Evolutionary conservation across 2,797 vertebrate genomes (phyloP), one percentile per base, ranked within the genome.

Genomic region (Acipenser oxyrinchus): DNA sequence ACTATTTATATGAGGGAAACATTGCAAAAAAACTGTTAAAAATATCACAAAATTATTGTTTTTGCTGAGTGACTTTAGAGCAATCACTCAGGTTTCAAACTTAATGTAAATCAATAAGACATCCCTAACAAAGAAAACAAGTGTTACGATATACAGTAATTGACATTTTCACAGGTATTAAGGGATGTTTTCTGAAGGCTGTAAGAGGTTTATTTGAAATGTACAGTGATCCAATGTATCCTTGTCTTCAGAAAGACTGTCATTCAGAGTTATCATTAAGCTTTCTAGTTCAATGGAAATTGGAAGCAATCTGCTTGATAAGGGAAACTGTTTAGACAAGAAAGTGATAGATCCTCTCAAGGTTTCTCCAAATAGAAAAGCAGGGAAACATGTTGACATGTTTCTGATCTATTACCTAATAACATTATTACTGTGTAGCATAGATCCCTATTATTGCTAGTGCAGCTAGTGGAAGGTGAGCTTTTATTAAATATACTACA

Each of bases 361-460:
- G 60, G 60, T 23, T 23, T 62, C 18, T 62, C 15, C 10, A 62
- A 62, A 62, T 8, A 23, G 60, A 62, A 62, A 8, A 18, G 8
- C 55, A n/a, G 48, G 2, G 60, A 62, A 62, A 37, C 60, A 62
- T 62, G 13, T 2, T 62, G 60, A 62, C 60, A 37, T 62, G 60
- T 62, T 62, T 37, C 48, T 62, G 60, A 62, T 62, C 18, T 62
- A 62, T 62, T 62, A 62, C 60, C 48, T 62, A 62, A 62, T 62
- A 62, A 62, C 8, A 62, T 62, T 62, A 62, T 62, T 62, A 62
- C 13, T 62, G 7, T 62, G 60, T 37, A 37, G 18, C 60, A 62
- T 62, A 23, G 48, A 23, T 62, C 13, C 6, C 18, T 13, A 1
- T 58, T 58, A 58, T 58, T 58, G 12, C 55, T 58, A 2, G 9